phyloP scores from a whole-genome alignment of 2,797 vertebrate genomes.

The Ceyx erithaca region DNA sequence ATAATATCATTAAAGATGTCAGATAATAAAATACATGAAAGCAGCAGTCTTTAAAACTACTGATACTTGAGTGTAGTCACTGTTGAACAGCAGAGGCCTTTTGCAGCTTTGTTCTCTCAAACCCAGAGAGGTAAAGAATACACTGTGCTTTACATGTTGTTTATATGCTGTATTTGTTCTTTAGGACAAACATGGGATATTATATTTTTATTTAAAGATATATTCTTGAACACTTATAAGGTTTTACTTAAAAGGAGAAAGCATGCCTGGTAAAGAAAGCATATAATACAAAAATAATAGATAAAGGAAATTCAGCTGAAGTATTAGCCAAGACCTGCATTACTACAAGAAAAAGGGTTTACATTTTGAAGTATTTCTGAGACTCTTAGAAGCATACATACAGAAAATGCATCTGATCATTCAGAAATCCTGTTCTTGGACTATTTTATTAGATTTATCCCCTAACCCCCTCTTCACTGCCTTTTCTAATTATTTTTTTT shows the following conservation, averaged over 20 bases:
- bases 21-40: background rate
- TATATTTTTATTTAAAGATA: slow-evolving; percentile 18
- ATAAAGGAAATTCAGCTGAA: background rate
- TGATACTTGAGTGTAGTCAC: background rate
- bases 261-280: background rate
- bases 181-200: background rate
- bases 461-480: background rate
- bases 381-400: background rate
- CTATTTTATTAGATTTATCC: background rate
- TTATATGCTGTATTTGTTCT: background rate
- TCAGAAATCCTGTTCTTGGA: background rate
- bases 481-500: background rate
- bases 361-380: background rate
- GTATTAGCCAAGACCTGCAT: background rate
- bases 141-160: background rate
- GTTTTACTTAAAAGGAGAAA: background rate
- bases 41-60: background rate
- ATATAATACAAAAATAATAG: background rate
- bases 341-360: background rate
- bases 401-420: background rate
- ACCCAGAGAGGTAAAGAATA: background rate
- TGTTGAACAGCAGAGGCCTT: background rate
- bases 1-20: background rate
- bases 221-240: background rate
- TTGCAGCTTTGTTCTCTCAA: background rate